Evolutionary conservation across 2,888 invertebrate species (phyloP), one percentile per base, ranked within the genome.

Genomic region (Agrypnus murinus): DNA sequence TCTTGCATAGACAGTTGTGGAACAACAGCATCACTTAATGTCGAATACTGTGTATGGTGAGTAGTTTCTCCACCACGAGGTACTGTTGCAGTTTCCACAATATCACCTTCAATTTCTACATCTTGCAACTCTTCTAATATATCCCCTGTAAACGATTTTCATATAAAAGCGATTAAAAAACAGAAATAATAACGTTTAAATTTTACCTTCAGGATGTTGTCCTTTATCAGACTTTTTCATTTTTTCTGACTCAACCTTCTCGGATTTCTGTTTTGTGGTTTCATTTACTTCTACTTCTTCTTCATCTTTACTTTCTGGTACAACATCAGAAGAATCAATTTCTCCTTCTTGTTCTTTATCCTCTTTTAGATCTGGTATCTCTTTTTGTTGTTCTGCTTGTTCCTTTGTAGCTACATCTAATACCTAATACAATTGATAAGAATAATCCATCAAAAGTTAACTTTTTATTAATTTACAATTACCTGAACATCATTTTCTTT

Each of bases 381-480:
- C 80, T 58, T 80, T 78, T 58, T 79, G 77, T 67, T 74, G 65
- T 76, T 93, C 88, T 38, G 93, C 93, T 85, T 97, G 96, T 75
- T 97, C 96, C 83, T 94, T 91, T 0, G 93, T 94, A 0, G 94
- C 94, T 58, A 91, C 91, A 77, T 94, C 94, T 74, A 93, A 83
- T 1, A 90, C 89, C 89, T 89, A 62, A 15, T 17, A 71, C 73
- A 45, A 75, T 45, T 5, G 5, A 25, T 25, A 25, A 25, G 2
- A 25, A 5, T 48, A n/a, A 32, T n/a, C 25, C 17, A 38, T 17
- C 46, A n/a, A n/a, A n/a, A n/a, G n/a, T 8, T 48, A n/a, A 38
- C 10, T 14, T 59, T 34, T 32, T 60, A 19, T n/a, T 25, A 57
- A 58, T 17, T 32, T 0, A 36, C 6, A 10, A 19, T 36, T 48